Evolutionary conservation across 1,140 invertebrate species (phyloP), one percentile per base, ranked within the genome.

Genomic region (Hyposmocoma kahamanoa): DNA sequence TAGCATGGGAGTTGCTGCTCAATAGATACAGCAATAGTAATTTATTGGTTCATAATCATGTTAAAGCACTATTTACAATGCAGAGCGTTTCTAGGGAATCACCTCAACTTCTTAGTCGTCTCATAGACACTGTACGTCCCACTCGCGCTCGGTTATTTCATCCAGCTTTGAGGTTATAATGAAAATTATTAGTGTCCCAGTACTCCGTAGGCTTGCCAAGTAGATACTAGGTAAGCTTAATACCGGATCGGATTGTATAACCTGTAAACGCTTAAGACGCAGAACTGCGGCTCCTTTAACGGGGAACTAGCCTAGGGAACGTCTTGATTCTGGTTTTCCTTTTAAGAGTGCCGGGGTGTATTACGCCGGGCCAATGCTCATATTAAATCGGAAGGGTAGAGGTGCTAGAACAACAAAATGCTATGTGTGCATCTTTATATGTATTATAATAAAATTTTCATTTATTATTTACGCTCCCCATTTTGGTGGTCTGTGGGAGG

Each of bases 351-450:
- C 3, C 11, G 64, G 69, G 0, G 45, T 69, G 0, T 64, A 71
- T 50, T 73, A 49, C 26, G 53, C 59, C 4, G 67, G 67, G 10
- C 72, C 69, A 1, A 57, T 62, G 11, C 10, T 22, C 4, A 53
- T 64, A 4, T 51, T 53, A 22, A 26, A 47, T 13, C 41, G 46
- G 17, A 55, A 47, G 19, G 54, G 58, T 22, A 22, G 57, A 10
- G 59, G 56, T 6, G 43, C 38, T 86, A 80, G 32, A 24, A 79
- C 11, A 26, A 11, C 5, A 26, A 26, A 26, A 26, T 26, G 24
- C 24, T 26, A 26, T 26, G 11, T 26, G 6, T 54, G 45, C 8
- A 2, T 87, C 0, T 86, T 85, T 47, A 54, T n/a, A n/a, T n/a
- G n/a, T n/a, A n/a, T n/a, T n/a, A n/a, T n/a, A n/a, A n/a, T n/a